Percentiles rank a stretch among this genome's conserved stretches.
These are phyloP conservation scores for Papilio glaucus DNA, from an alignment of 1,140 invertebrate genomes.

Conservation along the genomic window DNA sequence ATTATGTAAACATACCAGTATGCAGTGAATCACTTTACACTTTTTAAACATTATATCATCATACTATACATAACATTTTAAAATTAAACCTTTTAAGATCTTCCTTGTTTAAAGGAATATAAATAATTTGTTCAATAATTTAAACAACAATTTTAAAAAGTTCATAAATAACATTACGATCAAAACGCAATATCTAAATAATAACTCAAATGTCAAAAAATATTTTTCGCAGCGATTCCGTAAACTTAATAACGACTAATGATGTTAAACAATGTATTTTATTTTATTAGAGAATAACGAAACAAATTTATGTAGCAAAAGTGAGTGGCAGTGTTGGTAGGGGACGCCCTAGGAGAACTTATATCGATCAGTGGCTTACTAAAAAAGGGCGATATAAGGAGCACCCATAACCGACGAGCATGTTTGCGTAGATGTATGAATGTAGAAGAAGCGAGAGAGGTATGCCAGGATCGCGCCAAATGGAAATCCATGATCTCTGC, in stretches of 20 bases:
- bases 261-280: too few species aligned
- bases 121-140: not conserved
- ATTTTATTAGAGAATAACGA: too few species aligned
- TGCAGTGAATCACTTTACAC: not conserved
- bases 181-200: not conserved
- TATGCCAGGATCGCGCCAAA: too few species aligned
- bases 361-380: too few species aligned
- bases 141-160: not conserved
- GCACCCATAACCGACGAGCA: too few species aligned
- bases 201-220: conserved; percentile 10
- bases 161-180: not conserved
- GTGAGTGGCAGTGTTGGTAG: too few species aligned
- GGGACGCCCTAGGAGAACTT: too few species aligned
- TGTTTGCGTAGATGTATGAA: too few species aligned
- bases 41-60: not conserved
- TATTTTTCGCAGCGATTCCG: not conserved
- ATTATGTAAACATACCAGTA: not conserved
- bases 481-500: too few species aligned
- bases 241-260: not conserved
- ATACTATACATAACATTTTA: not conserved
- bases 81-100: not conserved
- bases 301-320: too few species aligned
- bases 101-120: not conserved
- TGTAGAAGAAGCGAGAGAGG: too few species aligned
- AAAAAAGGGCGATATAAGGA: too few species aligned